These are phyloP conservation scores for Ammodytes marinus DNA, from an alignment of 2,113 vertebrate species.

Conservation along the genomic window DNA sequence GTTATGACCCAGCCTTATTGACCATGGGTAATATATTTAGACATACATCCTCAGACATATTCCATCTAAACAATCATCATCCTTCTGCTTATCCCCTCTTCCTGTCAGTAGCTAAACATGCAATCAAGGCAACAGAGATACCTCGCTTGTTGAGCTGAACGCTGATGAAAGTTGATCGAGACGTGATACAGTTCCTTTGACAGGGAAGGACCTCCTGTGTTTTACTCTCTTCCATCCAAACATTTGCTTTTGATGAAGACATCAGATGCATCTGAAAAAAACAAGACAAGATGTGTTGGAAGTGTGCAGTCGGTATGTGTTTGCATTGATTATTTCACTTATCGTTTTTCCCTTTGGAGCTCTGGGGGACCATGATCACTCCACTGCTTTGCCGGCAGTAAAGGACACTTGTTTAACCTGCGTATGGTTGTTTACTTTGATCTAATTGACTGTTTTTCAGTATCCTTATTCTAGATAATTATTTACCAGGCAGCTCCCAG, in stretches of 20 bases:
- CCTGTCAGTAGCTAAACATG: no score
- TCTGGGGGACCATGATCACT: not conserved
- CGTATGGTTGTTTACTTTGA: not conserved
- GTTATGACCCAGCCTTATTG: no score
- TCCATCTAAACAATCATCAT: no score
- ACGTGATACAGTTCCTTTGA: not conserved
- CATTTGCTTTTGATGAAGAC: not conserved
- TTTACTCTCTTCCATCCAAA: not conserved
- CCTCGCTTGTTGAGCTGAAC: not conserved
- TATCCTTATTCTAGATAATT: no score
- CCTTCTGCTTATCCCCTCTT: no score
- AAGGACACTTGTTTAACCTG: not conserved
- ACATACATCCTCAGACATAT: no score
- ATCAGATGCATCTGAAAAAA: not conserved
- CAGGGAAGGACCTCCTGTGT: not conserved
- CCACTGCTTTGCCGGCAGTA: not conserved
- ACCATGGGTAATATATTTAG: no score
- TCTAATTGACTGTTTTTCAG: not conserved
- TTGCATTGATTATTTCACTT: not conserved
- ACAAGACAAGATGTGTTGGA: not conserved
- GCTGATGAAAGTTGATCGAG: not conserved
- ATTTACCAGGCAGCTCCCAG: not conserved
- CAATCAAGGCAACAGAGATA: not conserved
- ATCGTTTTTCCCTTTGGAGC: fast-evolving
- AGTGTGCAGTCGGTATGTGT: not conserved